Percentiles rank a stretch among this genome's conserved stretches.
Conservation (phyloP, 2,888 invertebrate species). For the Mythimna impura region DNA sequence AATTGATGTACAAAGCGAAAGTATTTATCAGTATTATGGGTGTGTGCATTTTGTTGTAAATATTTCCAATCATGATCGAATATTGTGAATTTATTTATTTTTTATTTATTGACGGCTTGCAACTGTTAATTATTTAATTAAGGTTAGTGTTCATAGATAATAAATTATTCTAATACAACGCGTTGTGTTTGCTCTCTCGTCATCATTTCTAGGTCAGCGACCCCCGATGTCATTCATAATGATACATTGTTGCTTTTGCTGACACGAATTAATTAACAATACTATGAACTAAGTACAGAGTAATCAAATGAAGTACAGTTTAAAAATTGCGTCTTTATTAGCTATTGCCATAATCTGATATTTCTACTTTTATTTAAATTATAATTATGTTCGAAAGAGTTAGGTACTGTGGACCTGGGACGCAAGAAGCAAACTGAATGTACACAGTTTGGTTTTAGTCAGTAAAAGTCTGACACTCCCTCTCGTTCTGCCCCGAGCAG, state of each 20-base stretch:
- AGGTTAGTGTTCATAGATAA: conserved; percentile 30
- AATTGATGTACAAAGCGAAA: conserved; percentile 56
- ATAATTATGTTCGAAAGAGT: too few relatives aligned
- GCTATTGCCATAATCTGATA: neutral
- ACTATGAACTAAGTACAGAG: conserved; percentile 50
- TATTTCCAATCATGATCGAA: conserved; percentile 31
- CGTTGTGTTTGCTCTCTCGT: conserved; percentile 36
- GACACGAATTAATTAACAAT: conserved; percentile 48
- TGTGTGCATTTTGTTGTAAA: conserved; percentile 55
- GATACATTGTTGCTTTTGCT: conserved; percentile 45
- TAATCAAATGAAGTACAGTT: conserved; percentile 31
- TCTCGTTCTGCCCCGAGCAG: too few relatives aligned
- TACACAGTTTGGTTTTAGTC: too few relatives aligned
- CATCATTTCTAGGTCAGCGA: conserved; percentile 54
- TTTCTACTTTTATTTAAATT: too few relatives aligned
- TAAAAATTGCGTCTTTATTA: neutral
- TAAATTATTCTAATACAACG: conserved; percentile 42
- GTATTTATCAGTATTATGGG: conserved; percentile 67
- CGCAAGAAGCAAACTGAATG: too few relatives aligned
- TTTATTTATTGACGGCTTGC: conserved; percentile 21
- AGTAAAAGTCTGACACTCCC: neutral
- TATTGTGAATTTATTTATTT: conserved; percentile 38
- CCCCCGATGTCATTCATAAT: conserved; percentile 62
- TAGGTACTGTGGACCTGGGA: too few relatives aligned
- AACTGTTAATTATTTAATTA: conserved; percentile 42